Base-by-base conservation (phyloP, 2,113 vertebrate species). In the Forbesichthys papilliferus region DNA sequence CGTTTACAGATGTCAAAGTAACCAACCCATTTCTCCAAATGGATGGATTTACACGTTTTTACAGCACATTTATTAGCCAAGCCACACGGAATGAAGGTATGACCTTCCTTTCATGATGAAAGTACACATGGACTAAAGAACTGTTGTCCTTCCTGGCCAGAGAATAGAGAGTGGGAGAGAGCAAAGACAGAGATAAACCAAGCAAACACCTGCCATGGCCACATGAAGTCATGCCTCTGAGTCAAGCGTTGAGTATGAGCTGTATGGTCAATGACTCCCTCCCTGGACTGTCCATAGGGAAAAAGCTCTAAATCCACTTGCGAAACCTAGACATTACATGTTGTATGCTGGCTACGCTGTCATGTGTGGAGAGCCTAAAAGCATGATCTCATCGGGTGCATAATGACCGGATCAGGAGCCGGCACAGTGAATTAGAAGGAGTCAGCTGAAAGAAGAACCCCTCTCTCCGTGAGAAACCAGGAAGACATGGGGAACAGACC, bases 321-420 rank as follows among this genome's bases (percentile, higher is more conserved):
- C 61, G 57, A 73, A 78, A 72, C 62, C 47, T 51, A 63, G 62
- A 64, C 51, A 73, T 84, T 72, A 75, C 58, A 74, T 58, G 20
- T 75, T 71, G 69, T 66, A 76, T 5, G 56, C 78, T 80, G 73
- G 83, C 79, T 77, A 12, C 66, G 48, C 47, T 51, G 20, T 67
- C 66, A 76, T n/a, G 64, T 79, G 80, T 56, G 42, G 71, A 80
- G 61, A 78, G 69, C 58, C 65, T 27, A 63, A 62, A 60, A 42
- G 47, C 55, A 34, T 79, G 82, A 88, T 81, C 86, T 85, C 79
- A 86, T 82, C 66, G 46, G 71, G 42, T 66, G 52, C 76, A 83
- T 73, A 52, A 66, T 66, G 67, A 84, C 62, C 9, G 18, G 51
- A 68, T 77, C 66, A 61, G 36, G 68, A 85, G 78, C 81, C 69